Base-by-base conservation (phyloP, 2,797 vertebrate genomes). In the Sebastes vulpes region DNA sequence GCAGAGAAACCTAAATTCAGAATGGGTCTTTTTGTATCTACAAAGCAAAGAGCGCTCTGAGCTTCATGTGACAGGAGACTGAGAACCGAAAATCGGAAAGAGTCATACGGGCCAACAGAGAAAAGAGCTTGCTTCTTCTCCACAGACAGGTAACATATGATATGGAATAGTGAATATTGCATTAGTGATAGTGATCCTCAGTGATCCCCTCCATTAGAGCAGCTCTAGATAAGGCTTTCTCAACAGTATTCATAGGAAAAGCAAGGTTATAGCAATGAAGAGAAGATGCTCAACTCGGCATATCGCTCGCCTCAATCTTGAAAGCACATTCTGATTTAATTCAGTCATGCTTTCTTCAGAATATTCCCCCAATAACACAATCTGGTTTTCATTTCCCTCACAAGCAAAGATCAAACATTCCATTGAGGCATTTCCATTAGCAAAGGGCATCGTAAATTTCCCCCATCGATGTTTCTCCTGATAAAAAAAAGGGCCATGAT, bases 91-190 rank as follows among this genome's bases (percentile, higher is more conserved):
- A 65, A 68, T 52, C 31, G 65, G 29, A 71, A 46, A 57, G 59
- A 46, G 6, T 46, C 16, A 8, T 46, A 46, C 16, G 42, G 6
- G 42, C 42, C 9, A 50, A 50, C 48, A 50, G 48, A 50, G 6
- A 20, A 18, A 50, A 50, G 1, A 8, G 42, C 42, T 12, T 9
- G 38, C 42, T 23, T 66, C 59, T 29, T 59, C 12, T 53, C 29
- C 23, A 26, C 65, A 61, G 74, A 76, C 80, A 73, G 75, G 73
- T 72, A 66, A 77, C 81, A 85, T 79, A 64, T 69, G 72, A 84
- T 72, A 80, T 68, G 46, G 50, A 82, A 75, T 0, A 29, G 57
- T 63, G 65, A 79, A 69, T 28, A 79, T 14, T 79, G 58, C 58
- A 80, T 79, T 76, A 56, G 59, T 4, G 9, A 71, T 26, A 82